These are phyloP conservation scores for Phyllopteryx taeniolatus DNA, from an alignment of 2,113 vertebrate genomes.

Conservation along the genomic window DNA sequence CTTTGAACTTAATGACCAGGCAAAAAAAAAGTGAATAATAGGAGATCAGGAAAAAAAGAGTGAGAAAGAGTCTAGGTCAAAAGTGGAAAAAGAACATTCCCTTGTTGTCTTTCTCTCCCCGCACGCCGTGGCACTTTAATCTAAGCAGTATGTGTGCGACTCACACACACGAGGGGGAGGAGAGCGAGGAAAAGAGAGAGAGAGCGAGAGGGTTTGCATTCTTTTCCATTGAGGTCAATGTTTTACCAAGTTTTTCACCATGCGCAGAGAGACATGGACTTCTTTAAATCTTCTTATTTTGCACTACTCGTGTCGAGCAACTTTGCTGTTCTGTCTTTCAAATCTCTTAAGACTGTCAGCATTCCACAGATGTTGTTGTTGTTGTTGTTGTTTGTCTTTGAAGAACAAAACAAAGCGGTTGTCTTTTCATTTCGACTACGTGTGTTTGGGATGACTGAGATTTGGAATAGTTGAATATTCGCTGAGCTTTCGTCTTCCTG, in stretches of 20 bases:
- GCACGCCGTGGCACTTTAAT: conserved; percentile 59
- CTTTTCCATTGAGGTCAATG: conserved; percentile 65
- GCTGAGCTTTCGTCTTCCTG: neutral
- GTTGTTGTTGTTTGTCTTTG: neutral
- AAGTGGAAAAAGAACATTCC: conserved; percentile 35
- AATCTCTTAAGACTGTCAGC: rapidly evolving
- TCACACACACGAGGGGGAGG: conserved; percentile 58
- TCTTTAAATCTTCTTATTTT: neutral
- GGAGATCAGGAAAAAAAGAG: conserved; percentile 15
- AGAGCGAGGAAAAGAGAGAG: conserved; percentile 22
- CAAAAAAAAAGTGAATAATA: neutral
- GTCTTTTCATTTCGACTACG: neutral
- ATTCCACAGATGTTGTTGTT: conserved; percentile 2
- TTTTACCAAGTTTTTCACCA: conserved; percentile 50
- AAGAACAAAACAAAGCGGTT: neutral
- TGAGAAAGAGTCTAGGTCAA: conserved; percentile 30
- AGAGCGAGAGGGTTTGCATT: conserved; percentile 46
- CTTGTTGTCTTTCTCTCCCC: conserved; percentile 12
- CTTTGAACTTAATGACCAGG: neutral
- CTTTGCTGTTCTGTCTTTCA: neutral
- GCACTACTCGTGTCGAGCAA: too few species aligned
- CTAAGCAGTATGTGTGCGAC: conserved; percentile 59
- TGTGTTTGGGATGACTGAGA: neutral
- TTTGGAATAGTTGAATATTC: neutral
- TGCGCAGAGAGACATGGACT: neutral